Evolutionary conservation across 2,113 vertebrate species (phyloP), one percentile per base, ranked within the genome.

Genomic region (Otis tarda): DNA sequence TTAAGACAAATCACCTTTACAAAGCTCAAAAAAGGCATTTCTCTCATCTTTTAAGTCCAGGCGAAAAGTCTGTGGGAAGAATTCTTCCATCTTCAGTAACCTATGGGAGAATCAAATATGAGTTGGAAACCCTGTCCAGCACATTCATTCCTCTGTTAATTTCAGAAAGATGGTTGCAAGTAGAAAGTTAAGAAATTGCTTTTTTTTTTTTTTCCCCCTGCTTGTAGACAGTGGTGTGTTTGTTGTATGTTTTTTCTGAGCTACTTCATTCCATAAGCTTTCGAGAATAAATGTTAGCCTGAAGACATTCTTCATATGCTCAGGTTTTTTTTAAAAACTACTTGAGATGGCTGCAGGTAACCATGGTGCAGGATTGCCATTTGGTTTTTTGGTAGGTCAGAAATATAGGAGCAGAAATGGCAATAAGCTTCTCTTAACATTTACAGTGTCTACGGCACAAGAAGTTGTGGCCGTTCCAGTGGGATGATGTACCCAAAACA

Each of bases 31-130:
- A 96, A 99, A 99, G 10, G 97, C 83, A 22, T 99, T 98, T 81
- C 98, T 98, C 86, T 99, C 99, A 1, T 98, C 95, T 75, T 75
- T 98, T 64, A 98, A 16, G 64, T 99, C 99, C 98, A 99, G 97
- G 14, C 98, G 98, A 79, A 98, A 99, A 23, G 98, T 98, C 20
- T 98, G 97, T 7, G 99, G 99, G 94, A 99, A 98, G 93, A 99
- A 99, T 6, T 99, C 98, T 22, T 98, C 97, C 98, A 99, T 98
- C 97, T 97, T 98, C 80, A 99, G 91, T 30, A 92, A 74, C 96
- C 99, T 99, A 78, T 21, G 23, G 47, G 31, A 61, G 57, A 68
- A 41, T 22, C 25, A 33, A 68, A 47, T 5, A 41, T 35, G 65
- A 35, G 19, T 10, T 71, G 81, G 47, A 74, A 74, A 25, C 19